Evolutionary conservation across 92 coral and sea anemone genomes (phyloP), one percentile per base, ranked within the genome.

Genomic region (Zoanthus sociatus): DNA sequence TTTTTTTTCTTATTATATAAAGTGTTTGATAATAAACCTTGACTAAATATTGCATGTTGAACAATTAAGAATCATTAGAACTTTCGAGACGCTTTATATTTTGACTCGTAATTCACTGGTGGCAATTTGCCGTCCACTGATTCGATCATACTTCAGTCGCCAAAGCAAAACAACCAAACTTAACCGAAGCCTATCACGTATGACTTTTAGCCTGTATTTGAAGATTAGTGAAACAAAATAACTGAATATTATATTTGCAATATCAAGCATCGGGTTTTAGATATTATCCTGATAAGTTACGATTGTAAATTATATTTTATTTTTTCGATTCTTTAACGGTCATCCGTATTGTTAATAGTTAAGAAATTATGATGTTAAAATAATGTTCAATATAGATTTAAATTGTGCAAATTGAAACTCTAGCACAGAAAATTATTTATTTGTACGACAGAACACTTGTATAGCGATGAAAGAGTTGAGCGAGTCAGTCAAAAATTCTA

Each of bases 71-170:
- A 81, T 46, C 73, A 63, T 60, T 9, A 46, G 85, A 81, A 66
- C 74, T 81, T 81, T 81, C 85, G 13, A 81, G 85, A 81, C 47
- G 85, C 85, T 81, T 21, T 81, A 33, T 81, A 73, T 81, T 81
- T 78, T 81, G 85, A 48, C 21, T 20, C 0, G 12, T 67, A 20
- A 30, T 33, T 67, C 31, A 73, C 75, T 81, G 85, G 73, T 48
- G 85, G 75, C 66, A 50, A 32, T 81, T 45, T 66, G 21, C 3
- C 21, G 56, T 17, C 45, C 70, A 26, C 56, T 44, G n/a, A 15
- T 33, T 33, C 74, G 64, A 64, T 81, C 66, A 81, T 64, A 63
- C 85, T 21, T 44, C 21, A 44, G 66, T 74, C 4, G 44, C 9
- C 20, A 14, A 81, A 66, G 10, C 84, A 81, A 81, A 64, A 79